phyloP scores from a whole-genome alignment of 1,140 invertebrate species.

The Camponotus pennsylvanicus region DNA sequence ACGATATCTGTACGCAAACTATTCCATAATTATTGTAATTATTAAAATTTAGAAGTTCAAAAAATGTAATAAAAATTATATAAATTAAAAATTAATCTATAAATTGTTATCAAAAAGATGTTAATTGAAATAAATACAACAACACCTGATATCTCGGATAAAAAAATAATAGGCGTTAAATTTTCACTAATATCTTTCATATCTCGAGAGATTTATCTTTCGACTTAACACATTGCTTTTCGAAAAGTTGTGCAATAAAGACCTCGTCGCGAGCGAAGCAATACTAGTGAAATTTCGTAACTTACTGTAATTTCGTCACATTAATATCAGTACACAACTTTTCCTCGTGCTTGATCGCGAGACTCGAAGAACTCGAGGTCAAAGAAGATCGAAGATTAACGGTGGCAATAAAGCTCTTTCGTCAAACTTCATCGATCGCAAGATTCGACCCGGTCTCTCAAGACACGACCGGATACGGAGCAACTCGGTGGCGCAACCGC shows the following conservation, averaged over 20 bases:
- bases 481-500: slow-evolving; percentile 45
- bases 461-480: background rate
- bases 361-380: background rate
- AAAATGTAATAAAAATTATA: background rate
- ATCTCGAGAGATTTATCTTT: background rate
- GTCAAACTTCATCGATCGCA: slow-evolving; percentile 45
- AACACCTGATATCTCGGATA: background rate
- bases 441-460: background rate
- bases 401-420: slow-evolving; percentile 6
- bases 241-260: background rate
- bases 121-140: background rate
- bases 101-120: background rate
- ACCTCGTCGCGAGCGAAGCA: background rate
- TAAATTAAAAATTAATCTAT: background rate
- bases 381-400: background rate
- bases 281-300: background rate
- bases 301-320: background rate
- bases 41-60: background rate
- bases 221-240: background rate
- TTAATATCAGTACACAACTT: too few species aligned
- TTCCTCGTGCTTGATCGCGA: background rate
- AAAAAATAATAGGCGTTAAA: background rate
- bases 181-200: background rate
- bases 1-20: too few species aligned
- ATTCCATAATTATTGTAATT: background rate